A percentile compares a stretch with the other conserved stretches of the same genome.
phyloP scores from a whole-genome alignment of 2,888 invertebrate species.

The Drosophila parthenogenetica region DNA sequence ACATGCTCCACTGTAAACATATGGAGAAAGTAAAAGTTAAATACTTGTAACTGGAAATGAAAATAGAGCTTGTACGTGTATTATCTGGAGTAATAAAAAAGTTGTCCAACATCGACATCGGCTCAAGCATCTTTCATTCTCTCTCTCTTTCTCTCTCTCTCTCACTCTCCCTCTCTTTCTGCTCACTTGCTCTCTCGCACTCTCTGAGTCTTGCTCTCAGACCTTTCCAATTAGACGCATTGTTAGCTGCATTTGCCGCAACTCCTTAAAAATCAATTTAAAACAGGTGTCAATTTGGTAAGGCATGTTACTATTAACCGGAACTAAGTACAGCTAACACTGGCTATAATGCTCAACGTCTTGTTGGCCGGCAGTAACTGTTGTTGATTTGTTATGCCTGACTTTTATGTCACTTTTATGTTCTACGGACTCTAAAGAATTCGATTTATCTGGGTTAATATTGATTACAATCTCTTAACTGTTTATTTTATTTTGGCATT shows the following conservation, averaged over 20 bases:
- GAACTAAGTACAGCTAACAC: conserved; percentile 12
- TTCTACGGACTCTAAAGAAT: too few species aligned
- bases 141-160: background rate
- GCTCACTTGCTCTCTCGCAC: background rate
- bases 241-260: conserved; percentile 3
- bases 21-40: conserved; percentile 57
- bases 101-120: conserved; percentile 4
- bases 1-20: conserved; percentile 36
- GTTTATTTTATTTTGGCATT: too few species aligned
- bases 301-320: conserved; percentile 8
- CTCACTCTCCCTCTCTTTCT: background rate
- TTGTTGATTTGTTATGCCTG: background rate
- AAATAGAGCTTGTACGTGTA: conserved; percentile 14
- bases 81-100: conserved; percentile 20
- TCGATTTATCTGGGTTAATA: too few species aligned
- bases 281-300: conserved; percentile 30
- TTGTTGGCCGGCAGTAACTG: background rate
- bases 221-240: conserved; percentile 13
- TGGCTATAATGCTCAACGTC: background rate
- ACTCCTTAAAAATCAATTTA: conserved; percentile 13
- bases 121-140: background rate
- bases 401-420: background rate
- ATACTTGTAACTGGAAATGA: conserved; percentile 27
- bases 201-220: background rate
- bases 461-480: too few species aligned